Evolutionary conservation across 2,113 vertebrate species (phyloP).

Genomic region (Amphiprion percula): DNA sequence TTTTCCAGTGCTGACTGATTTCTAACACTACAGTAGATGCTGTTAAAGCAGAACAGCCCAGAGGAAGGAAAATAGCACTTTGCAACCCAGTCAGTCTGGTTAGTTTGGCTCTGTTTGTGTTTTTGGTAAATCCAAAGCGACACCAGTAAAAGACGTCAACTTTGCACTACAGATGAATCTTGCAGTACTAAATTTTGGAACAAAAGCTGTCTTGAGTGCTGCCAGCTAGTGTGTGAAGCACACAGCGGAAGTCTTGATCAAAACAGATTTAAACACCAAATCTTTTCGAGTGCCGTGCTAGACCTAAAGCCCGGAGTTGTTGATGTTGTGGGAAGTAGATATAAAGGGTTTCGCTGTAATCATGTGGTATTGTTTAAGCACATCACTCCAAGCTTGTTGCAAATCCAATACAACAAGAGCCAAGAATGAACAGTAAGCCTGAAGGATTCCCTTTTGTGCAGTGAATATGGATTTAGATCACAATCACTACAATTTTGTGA

Average conservation of each 20-base stretch:
- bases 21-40: constrained; percentile 20
- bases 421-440: constrained; percentile 16
- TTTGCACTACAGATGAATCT: constrained; percentile 1
- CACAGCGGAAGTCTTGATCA: constrained; percentile 29
- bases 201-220: constrained; percentile 35
- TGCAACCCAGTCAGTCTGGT: not conserved
- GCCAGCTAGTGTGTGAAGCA: constrained; percentile 20
- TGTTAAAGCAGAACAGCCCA: constrained; percentile 6
- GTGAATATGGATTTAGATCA: constrained; percentile 10
- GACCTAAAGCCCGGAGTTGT: constrained; percentile 43
- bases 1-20: constrained; percentile 26
- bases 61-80: not conserved
- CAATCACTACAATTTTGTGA: not conserved
- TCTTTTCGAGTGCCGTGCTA: constrained; percentile 33
- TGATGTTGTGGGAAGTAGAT: constrained; percentile 44
- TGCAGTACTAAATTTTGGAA: constrained; percentile 21
- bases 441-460: constrained; percentile 12
- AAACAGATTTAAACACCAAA: constrained; percentile 52
- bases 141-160: not conserved
- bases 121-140: constrained; percentile 14
- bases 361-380: constrained; percentile 38
- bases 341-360: constrained; percentile 48
- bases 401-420: constrained; percentile 39
- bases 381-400: constrained; percentile 39
- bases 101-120: constrained; percentile 4